Evolutionary conservation across 1,140 invertebrate species (phyloP).

Genomic region (Drosophila sucinea): DNA sequence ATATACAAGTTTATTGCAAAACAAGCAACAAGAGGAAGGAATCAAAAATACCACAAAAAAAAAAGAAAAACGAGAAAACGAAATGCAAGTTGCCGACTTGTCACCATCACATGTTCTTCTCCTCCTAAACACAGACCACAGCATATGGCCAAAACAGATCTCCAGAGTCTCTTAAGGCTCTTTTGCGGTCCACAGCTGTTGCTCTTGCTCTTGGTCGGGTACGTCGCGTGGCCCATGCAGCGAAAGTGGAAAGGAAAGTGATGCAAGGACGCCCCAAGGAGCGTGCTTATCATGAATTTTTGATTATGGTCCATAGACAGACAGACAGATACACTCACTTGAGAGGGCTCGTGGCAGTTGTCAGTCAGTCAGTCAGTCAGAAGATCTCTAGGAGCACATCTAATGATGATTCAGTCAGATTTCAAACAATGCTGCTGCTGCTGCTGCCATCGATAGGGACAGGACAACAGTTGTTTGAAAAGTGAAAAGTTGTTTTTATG

Average conservation of each 20-base stretch:
- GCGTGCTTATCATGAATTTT: constrained; percentile 65
- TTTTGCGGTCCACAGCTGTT: constrained; percentile 64
- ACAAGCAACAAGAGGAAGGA: constrained; percentile 20
- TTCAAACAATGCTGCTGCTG: neutral
- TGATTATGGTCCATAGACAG: constrained; percentile 27
- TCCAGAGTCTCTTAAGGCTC: constrained; percentile 37
- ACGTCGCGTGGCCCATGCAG: constrained; percentile 45
- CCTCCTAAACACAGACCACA: neutral
- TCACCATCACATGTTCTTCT: constrained; percentile 64
- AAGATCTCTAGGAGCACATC: constrained; percentile 9
- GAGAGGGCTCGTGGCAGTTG: constrained; percentile 57
- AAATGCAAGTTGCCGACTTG: constrained; percentile 39
- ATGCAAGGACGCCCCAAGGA: constrained; percentile 66
- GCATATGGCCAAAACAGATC: constrained; percentile 56
- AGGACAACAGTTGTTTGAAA: constrained; percentile 68
- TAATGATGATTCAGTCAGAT: constrained; percentile 6
- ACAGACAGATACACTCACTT: constrained; percentile 31
- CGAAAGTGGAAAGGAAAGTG: constrained; percentile 67
- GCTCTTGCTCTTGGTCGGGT: constrained; percentile 2
- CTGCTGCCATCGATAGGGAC: neutral
- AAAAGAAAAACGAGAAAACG: neutral
- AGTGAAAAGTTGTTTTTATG: constrained; percentile 28
- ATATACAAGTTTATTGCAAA: constrained; percentile 75
- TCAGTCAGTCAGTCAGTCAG: constrained; percentile 67
- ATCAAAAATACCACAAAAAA: neutral